Base-by-base conservation (phyloP, 2,888 invertebrate genomes). In the Xiphydria camelus region DNA sequence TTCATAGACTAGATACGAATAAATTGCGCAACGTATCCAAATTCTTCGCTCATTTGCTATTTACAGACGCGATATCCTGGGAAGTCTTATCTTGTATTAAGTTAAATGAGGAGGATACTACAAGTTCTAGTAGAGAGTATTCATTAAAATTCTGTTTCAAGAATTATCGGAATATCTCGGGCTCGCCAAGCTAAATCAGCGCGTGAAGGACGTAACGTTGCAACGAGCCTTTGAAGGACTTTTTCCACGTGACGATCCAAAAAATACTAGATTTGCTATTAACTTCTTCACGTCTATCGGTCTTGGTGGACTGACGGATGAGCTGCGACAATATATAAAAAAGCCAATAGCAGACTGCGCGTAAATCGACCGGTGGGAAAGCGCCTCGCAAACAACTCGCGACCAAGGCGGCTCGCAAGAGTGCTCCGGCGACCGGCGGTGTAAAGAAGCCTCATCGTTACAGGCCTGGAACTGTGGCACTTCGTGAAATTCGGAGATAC, bases 201-300 rank as follows among this genome's bases (percentile, higher is more conserved):
- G 97, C 38, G 82, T 98, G 0, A 91, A 91, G 69, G 96, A 99
- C 78, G 91, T 91, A 51, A 94, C 93, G 1, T 74, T 99, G 39
- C 86, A 89, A 67, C 83, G 83, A 39, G 89, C 89, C 17, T 95
- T 98, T 77, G 84, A 86, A 22, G 97, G 98, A 0, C 77, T 99
- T 3, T 94, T 99, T 75, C 98, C 99, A 0, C 82, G 93, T 43
- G 95, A 98, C 70, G 92, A 96, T 79, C 97, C 98, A 0, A 87
- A 92, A 69, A 94, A 98, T 72, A 96, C 97, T 0, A 81, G 98
- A 65, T 99, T 99, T 78, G 91, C 98, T 0, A 98, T 99, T 37
- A 97, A 97, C 71, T 97, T 96, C 78, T 97, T 97, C 75, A 96
- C 96, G 0, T 92, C 94, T 0, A 96, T 96, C 68, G 96, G 98